Percentiles rank a stretch among this genome's conserved stretches.
phyloP scores from a whole-genome alignment of 2,797 vertebrate species.

The Jordanella pulchra region DNA sequence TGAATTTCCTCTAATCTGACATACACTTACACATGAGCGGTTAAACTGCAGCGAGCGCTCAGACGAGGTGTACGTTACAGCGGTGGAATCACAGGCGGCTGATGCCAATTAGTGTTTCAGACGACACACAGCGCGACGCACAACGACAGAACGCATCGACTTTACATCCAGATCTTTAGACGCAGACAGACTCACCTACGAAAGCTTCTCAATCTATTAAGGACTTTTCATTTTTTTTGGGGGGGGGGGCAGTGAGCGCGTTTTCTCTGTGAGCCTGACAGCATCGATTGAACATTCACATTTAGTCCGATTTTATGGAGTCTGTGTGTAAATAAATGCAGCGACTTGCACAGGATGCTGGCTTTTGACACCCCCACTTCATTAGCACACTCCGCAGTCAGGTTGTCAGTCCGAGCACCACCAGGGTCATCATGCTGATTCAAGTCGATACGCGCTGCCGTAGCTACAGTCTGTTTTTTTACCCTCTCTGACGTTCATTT shows the following conservation, averaged over 20 bases:
- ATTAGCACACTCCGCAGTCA: background rate
- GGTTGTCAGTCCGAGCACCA: background rate
- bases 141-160: background rate
- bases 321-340: background rate
- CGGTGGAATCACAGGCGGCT: conserved; percentile 24
- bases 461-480: background rate
- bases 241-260: background rate
- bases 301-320: background rate
- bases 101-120: background rate
- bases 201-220: background rate
- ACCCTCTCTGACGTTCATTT: background rate
- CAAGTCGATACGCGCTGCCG: background rate
- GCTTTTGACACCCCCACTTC: background rate
- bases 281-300: background rate
- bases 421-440: background rate
- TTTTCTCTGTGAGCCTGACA: background rate
- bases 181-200: background rate
- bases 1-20: conserved; percentile 30
- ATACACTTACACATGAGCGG: background rate
- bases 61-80: conserved; percentile 5
- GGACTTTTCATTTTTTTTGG: background rate
- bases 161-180: conserved; percentile 1
- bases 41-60: conserved; percentile 31
- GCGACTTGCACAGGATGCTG: background rate
- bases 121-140: background rate